Evolutionary conservation across 64 coral and sea anemone species (phyloP).

Genomic region (Anthopleura sola): DNA sequence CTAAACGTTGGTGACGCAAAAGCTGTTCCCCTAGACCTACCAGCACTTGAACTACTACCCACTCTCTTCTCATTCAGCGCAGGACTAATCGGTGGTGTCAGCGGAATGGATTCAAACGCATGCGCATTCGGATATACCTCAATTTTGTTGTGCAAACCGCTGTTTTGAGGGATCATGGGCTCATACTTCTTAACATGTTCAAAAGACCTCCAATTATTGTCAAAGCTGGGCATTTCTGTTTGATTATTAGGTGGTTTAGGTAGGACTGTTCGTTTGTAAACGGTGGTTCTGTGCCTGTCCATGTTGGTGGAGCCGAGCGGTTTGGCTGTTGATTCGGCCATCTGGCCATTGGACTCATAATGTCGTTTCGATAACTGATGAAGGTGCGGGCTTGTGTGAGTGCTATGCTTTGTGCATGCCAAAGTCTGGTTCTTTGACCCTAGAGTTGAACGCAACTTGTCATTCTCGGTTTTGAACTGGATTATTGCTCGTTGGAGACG

Average conservation of each 20-base stretch:
- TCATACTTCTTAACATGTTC: slow-evolving; percentile 4
- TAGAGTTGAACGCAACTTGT: slow-evolving; percentile 24
- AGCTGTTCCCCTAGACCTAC: background rate
- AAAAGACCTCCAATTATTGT: background rate
- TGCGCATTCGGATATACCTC: slow-evolving; percentile 18
- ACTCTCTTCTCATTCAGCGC: background rate
- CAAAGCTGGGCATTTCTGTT: background rate
- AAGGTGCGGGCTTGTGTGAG: background rate
- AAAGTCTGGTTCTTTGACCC: background rate
- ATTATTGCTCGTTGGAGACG: slow-evolving; percentile 70
- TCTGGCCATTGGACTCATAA: background rate
- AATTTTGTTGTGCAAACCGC: background rate
- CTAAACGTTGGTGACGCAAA: background rate
- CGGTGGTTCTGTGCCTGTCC: background rate
- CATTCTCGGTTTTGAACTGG: slow-evolving; percentile 68
- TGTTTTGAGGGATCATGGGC: slow-evolving; percentile 2
- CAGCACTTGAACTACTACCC: background rate
- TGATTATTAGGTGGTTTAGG: background rate
- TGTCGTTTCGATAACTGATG: background rate
- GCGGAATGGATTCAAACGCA: background rate
- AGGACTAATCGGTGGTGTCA: slow-evolving; percentile 13
- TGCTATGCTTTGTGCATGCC: background rate
- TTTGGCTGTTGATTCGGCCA: background rate
- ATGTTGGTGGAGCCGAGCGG: background rate
- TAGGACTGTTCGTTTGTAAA: background rate